phyloP scores from a whole-genome alignment of 2,888 invertebrate genomes.

The Pterostichus niger region DNA sequence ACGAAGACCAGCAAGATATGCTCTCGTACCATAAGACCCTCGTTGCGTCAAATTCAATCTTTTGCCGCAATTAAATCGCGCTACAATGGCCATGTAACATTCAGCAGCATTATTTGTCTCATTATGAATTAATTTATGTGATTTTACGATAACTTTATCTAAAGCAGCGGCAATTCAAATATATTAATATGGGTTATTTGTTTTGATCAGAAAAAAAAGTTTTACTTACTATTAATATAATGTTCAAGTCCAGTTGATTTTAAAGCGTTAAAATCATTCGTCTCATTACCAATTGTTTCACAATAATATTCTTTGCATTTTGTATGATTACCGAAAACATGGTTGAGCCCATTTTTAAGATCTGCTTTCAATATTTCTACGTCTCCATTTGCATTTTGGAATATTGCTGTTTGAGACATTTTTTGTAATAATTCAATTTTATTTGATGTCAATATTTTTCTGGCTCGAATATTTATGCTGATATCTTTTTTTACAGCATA shows the following conservation, averaged over 20 bases:
- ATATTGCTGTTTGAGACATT: not conserved
- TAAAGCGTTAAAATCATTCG: not conserved
- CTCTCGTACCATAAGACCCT: constrained; percentile 25
- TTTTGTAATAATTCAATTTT: not conserved
- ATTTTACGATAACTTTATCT: not conserved
- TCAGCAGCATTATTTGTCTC: constrained; percentile 20
- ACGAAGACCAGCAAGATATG: constrained; percentile 1
- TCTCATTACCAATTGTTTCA: not conserved
- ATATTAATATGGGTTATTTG: not conserved
- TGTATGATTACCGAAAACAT: constrained; percentile 14
- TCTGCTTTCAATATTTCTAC: constrained; percentile 25
- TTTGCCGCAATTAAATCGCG: too few species aligned
- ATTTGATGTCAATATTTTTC: constrained; percentile 13
- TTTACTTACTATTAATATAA: constrained; percentile 18
- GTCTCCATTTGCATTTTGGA: not conserved
- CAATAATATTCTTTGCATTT: constrained; percentile 1
- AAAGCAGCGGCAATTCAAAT: not conserved
- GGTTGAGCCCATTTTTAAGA: not conserved
- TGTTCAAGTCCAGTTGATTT: constrained; percentile 10
- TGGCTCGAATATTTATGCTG: not conserved
- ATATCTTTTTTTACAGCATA: constrained; percentile 6
- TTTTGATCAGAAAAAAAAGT: not conserved
- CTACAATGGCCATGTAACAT: constrained; percentile 14
- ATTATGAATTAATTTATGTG: constrained; percentile 20
- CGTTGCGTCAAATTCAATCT: constrained; percentile 41